These are phyloP conservation scores for Protosalanx chinensis DNA, from an alignment of 2,797 vertebrate genomes.

Conservation along the genomic window DNA sequence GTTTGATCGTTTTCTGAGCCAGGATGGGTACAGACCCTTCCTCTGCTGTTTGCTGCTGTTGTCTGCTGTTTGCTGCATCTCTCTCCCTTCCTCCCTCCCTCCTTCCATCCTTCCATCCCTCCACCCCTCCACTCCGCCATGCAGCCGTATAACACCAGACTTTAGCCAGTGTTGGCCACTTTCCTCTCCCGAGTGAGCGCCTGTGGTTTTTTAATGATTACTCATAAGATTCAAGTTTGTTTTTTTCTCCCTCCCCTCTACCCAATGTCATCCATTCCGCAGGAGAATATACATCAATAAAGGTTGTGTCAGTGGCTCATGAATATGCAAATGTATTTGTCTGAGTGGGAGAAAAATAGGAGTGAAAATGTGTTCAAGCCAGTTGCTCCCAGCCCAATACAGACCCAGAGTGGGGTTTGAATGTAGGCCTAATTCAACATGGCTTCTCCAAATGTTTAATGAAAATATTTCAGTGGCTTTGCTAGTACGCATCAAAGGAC, in stretches of 20 bases:
- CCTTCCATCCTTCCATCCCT: conserved; percentile 5
- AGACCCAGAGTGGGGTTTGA: conserved; percentile 37
- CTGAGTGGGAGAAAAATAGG: conserved; percentile 41
- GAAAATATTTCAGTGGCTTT: conserved; percentile 40
- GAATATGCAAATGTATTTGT: conserved; percentile 69
- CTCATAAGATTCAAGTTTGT: conserved; percentile 50
- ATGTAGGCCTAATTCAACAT: conserved; percentile 43
- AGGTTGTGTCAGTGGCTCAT: conserved; percentile 60
- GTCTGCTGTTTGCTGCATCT: conserved; percentile 6
- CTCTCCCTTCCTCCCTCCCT: not conserved
- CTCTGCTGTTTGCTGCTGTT: conserved; percentile 33
- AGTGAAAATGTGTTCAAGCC: not conserved
- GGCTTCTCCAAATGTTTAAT: conserved; percentile 42
- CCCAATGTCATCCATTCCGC: conserved; percentile 48
- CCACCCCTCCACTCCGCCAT: not conserved
- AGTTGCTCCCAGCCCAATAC: conserved; percentile 31
- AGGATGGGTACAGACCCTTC: not conserved
- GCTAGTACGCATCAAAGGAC: conserved; percentile 39
- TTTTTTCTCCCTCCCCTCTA: conserved; percentile 35
- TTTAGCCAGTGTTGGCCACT: conserved; percentile 25
- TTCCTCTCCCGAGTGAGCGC: conserved; percentile 11
- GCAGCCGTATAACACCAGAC: conserved; percentile 27
- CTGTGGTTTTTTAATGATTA: conserved; percentile 53
- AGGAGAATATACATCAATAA: conserved; percentile 61
- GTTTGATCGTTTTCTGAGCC: conserved; percentile 54